A percentile compares a stretch with the other conserved stretches of the same genome.
phyloP scores from a whole-genome alignment of 1,140 invertebrate genomes.

The Cydia splendana region DNA sequence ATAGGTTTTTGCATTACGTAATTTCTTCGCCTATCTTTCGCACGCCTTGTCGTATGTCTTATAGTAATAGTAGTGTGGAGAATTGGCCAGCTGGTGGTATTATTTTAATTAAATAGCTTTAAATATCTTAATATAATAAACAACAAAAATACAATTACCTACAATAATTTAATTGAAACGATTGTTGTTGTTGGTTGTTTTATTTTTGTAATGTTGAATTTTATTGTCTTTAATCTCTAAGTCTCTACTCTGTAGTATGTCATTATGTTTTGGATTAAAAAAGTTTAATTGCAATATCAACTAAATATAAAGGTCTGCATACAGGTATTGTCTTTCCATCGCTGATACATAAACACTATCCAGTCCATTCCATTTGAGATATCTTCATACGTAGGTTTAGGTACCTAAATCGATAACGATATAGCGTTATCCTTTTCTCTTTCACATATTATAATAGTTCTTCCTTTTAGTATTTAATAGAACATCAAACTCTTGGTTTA shows the following conservation, averaged over 20 bases:
- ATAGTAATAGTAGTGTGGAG: conserved; percentile 3
- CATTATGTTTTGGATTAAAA: conserved; percentile 1
- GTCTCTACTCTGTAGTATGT: neutral
- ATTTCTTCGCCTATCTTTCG: conserved; percentile 14
- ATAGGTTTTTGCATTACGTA: conserved; percentile 17
- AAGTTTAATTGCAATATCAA: neutral
- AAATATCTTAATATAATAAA: neutral
- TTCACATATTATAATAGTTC: neutral
- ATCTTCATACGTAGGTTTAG: neutral
- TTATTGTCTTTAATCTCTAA: conserved; percentile 36
- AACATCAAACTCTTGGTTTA: neutral
- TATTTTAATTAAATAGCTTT: conserved; percentile 22
- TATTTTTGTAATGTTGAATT: conserved; percentile 32
- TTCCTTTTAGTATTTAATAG: neutral
- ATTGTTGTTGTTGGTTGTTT: conserved; percentile 29
- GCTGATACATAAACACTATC: neutral
- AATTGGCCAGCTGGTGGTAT: neutral
- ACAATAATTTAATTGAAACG: neutral
- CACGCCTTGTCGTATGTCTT: conserved; percentile 3
- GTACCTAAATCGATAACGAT: neutral
- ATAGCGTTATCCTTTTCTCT: neutral
- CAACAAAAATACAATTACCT: neutral
- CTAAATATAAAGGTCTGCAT: neutral
- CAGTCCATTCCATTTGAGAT: neutral
- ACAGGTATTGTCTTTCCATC: neutral